Evolutionary conservation across 2,113 vertebrate species (phyloP).

Genomic region (Dipodomys ordii): DNA sequence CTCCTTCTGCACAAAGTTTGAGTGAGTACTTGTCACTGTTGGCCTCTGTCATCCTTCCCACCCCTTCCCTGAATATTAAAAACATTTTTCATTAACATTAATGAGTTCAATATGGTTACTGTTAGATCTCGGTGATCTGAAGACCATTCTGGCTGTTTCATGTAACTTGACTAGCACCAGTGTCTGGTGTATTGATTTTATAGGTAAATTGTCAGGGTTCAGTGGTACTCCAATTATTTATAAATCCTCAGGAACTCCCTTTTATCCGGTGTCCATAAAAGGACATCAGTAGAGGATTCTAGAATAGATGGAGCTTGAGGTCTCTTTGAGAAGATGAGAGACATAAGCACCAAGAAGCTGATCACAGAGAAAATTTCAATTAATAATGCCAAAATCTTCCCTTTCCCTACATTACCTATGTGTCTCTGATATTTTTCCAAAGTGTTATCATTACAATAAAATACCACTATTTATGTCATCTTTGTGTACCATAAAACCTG

Average conservation of each 20-base stretch:
- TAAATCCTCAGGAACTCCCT: neutral
- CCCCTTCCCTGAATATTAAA: neutral
- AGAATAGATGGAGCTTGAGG: neutral
- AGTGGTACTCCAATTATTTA: neutral
- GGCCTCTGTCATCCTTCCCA: neutral
- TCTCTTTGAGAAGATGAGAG: neutral
- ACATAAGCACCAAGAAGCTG: neutral
- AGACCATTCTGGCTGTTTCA: neutral
- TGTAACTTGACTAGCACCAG: neutral
- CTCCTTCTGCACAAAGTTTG: neutral
- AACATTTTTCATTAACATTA: neutral
- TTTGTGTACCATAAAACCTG: neutral
- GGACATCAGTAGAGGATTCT: neutral
- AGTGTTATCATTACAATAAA: slow-evolving; percentile 33
- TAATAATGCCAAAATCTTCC: neutral
- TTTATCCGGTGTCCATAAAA: neutral
- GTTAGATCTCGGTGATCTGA: neutral
- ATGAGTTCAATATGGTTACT: neutral
- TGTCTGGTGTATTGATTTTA: neutral
- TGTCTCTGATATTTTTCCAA: slow-evolving; percentile 40
- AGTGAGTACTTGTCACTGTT: neutral
- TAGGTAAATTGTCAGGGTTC: neutral
- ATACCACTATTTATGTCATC: neutral
- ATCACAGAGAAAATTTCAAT: slow-evolving; percentile 45
- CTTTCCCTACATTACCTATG: neutral